Evolutionary conservation across 2,113 vertebrate genomes (phyloP).

Genomic region (Pollimyrus isidori): DNA sequence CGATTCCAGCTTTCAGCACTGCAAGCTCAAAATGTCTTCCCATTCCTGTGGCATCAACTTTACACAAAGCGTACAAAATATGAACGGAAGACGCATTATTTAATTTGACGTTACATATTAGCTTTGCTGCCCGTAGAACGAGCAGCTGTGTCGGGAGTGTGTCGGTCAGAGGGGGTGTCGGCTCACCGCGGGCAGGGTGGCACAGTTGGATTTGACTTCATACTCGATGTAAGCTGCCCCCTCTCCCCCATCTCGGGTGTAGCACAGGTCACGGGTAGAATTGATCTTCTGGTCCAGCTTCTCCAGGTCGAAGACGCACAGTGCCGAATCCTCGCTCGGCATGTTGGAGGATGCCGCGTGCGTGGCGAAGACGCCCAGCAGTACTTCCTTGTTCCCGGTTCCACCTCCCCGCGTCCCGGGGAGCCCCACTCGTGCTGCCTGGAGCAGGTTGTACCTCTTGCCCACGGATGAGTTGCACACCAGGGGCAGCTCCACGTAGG

Average conservation of each 20-base stretch:
- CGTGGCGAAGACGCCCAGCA: slow-evolving; percentile 82
- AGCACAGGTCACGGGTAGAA: slow-evolving; percentile 83
- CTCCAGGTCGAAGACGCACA: slow-evolving; percentile 80
- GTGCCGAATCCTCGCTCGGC: slow-evolving; percentile 74
- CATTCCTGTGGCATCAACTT: not conserved
- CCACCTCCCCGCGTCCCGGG: slow-evolving; percentile 37
- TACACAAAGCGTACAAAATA: not conserved
- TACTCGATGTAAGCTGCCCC: slow-evolving; percentile 93
- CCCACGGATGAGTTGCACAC: slow-evolving; percentile 64
- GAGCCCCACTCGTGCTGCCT: slow-evolving; percentile 73
- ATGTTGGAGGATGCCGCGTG: slow-evolving; percentile 62
- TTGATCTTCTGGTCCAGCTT: slow-evolving; percentile 79
- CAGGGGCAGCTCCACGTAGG: slow-evolving; percentile 87
- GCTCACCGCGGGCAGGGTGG: slow-evolving; percentile 83
- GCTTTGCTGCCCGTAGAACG: not conserved
- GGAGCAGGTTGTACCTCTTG: slow-evolving; percentile 75
- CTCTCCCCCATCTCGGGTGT: slow-evolving; percentile 70
- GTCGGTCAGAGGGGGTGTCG: not conserved
- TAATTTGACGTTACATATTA: not conserved
- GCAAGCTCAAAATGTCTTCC: not conserved
- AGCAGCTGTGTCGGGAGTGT: not conserved
- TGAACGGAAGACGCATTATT: not conserved
- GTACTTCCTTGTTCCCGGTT: slow-evolving; percentile 50
- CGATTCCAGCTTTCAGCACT: not conserved
- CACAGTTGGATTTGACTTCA: slow-evolving; percentile 88